These are phyloP conservation scores for Lutjanus erythropterus DNA, from an alignment of 2,113 vertebrate species.

Conservation along the genomic window DNA sequence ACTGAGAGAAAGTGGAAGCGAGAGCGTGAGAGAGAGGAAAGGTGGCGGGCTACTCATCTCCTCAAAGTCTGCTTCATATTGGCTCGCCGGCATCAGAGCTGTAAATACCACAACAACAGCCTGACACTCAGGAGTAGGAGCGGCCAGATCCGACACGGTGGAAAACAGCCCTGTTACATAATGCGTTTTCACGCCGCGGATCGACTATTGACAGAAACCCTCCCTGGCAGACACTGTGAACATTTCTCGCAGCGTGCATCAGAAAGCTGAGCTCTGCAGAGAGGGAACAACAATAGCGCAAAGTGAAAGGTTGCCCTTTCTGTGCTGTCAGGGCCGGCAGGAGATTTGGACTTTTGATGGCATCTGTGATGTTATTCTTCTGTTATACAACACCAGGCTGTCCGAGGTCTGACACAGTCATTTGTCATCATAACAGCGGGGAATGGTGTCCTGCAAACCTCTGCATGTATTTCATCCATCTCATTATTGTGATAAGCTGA, in stretches of 20 bases:
- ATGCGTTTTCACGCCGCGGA: slow-evolving; percentile 22
- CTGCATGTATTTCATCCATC: slow-evolving; percentile 45
- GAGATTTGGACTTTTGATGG: slow-evolving; percentile 48
- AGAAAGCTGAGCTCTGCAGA: slow-evolving; percentile 30
- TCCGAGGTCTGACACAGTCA: slow-evolving; percentile 43
- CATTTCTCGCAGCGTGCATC: slow-evolving; percentile 47
- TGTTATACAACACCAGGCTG: slow-evolving; percentile 24
- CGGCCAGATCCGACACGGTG: not conserved
- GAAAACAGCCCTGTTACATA: slow-evolving; percentile 30
- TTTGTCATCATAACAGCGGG: slow-evolving; percentile 55
- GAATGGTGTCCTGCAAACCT: slow-evolving; percentile 42
- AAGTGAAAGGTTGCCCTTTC: slow-evolving; percentile 40
- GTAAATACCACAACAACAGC: slow-evolving; percentile 41
- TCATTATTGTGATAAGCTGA: slow-evolving; percentile 58
- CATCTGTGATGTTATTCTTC: slow-evolving; percentile 42
- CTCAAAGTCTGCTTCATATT: not conserved
- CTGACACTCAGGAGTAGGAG: slow-evolving; percentile 2
- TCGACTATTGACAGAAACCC: slow-evolving; percentile 32
- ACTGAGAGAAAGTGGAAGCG: not conserved
- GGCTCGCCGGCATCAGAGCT: not conserved
- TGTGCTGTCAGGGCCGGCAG: slow-evolving; percentile 32
- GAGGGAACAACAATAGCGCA: slow-evolving; percentile 28
- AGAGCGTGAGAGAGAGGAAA: not conserved
- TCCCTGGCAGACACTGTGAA: slow-evolving; percentile 22
- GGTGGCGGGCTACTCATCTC: slow-evolving; percentile 12